Conservation (phyloP, 1,140 invertebrate species). For the Drosophila bipectinata region DNA sequence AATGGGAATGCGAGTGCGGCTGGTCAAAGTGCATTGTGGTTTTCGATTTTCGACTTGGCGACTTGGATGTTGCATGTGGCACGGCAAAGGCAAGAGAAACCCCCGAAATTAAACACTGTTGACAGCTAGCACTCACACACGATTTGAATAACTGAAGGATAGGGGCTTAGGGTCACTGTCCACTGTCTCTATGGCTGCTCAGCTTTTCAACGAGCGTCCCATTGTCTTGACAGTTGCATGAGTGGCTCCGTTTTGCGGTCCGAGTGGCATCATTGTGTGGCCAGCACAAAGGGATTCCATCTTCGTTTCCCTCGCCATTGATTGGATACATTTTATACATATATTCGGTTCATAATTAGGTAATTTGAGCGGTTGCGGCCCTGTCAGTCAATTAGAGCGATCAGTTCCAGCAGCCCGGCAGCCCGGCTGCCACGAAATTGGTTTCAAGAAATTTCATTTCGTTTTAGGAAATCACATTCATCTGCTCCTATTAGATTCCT, state of each 20-base stretch:
- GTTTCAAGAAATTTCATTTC: slow-evolving; percentile 32
- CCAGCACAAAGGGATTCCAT: slow-evolving; percentile 50
- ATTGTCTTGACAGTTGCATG: slow-evolving; percentile 76
- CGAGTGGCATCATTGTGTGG: slow-evolving; percentile 49
- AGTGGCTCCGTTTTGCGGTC: slow-evolving; percentile 41
- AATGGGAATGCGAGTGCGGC: slow-evolving; percentile 43
- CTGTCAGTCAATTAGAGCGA: slow-evolving; percentile 63
- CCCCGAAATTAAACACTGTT: slow-evolving; percentile 77
- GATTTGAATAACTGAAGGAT: slow-evolving; percentile 63
- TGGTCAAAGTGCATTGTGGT: slow-evolving; percentile 80
- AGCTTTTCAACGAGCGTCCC: slow-evolving; percentile 50
- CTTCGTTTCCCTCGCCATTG: slow-evolving; percentile 9
- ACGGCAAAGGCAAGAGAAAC: slow-evolving; percentile 44
- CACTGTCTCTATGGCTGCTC: slow-evolving; percentile 42
- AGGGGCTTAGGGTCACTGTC: slow-evolving; percentile 20
- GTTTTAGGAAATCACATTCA: slow-evolving; percentile 43
- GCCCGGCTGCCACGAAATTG: slow-evolving; percentile 5
- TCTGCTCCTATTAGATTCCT: slow-evolving; percentile 37
- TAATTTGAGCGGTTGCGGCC: slow-evolving; percentile 68
- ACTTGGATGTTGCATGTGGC: slow-evolving; percentile 64
- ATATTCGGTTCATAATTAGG: slow-evolving; percentile 64
- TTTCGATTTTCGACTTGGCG: slow-evolving; percentile 28
- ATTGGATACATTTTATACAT: slow-evolving; percentile 44
- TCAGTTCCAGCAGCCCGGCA: background rate
- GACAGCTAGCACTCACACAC: slow-evolving; percentile 76